phyloP scores from a whole-genome alignment of 1,140 invertebrate species.

The Sycobia sp. region DNA sequence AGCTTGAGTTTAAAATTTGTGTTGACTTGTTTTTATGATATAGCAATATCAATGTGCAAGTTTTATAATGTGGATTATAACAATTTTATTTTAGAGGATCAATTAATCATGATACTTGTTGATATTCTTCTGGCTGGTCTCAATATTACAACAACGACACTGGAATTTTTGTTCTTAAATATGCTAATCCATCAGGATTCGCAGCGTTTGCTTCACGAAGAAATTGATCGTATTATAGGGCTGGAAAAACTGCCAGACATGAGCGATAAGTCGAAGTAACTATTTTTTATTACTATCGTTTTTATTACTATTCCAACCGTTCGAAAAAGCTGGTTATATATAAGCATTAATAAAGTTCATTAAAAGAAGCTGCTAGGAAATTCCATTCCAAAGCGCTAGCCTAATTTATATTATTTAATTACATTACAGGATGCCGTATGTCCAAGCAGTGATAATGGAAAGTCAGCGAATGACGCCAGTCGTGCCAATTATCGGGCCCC shows the following conservation, averaged over 20 bases:
- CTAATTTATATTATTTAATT: no score
- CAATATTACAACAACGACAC: constrained; percentile 73
- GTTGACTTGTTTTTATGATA: no score
- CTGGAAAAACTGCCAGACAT: constrained; percentile 49
- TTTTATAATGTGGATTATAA: no score
- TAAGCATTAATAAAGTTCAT: no score
- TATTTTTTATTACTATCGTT: not conserved
- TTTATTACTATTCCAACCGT: no score
- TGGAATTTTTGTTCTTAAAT: constrained; percentile 75
- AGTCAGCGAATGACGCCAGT: constrained; percentile 68
- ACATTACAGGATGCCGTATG: constrained; percentile 67
- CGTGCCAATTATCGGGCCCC: constrained; percentile 71
- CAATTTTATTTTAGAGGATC: constrained; percentile 63
- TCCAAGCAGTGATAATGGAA: constrained; percentile 71
- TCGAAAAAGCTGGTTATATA: no score
- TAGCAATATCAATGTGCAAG: no score
- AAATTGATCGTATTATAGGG: constrained; percentile 67
- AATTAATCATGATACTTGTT: constrained; percentile 71
- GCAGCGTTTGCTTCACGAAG: constrained; percentile 70
- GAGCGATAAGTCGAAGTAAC: constrained; percentile 56
- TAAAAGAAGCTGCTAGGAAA: no score
- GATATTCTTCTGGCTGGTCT: constrained; percentile 76
- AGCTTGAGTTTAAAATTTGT: no score
- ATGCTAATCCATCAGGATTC: constrained; percentile 70
- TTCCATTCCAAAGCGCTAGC: no score